A percentile compares a stretch with the other conserved stretches of the same genome.
These are phyloP conservation scores for Hirtodrosophila alboralis DNA, from an alignment of 2,888 invertebrate genomes.

Conservation along the genomic window DNA sequence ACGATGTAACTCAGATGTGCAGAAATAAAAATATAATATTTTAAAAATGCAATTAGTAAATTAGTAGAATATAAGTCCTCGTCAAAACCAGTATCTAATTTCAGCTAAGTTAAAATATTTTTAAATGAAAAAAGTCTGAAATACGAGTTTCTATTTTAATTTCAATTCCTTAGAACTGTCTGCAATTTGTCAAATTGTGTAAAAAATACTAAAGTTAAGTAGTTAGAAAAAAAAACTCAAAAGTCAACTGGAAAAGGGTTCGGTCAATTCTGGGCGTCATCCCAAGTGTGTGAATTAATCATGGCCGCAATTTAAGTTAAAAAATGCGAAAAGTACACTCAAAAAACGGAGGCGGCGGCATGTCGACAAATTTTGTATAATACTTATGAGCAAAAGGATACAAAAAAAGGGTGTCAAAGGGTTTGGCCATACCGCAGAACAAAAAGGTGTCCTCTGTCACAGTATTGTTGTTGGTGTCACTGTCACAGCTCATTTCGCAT, in stretches of 20 bases:
- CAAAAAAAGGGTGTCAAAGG: slow-evolving; percentile 51
- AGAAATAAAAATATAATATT: slow-evolving; percentile 4
- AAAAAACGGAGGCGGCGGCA: slow-evolving; percentile 64
- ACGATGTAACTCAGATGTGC: slow-evolving; percentile 63
- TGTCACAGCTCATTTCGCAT: slow-evolving; percentile 78
- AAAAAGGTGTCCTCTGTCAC: slow-evolving; percentile 23
- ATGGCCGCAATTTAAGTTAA: slow-evolving; percentile 74
- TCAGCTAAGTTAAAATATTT: slow-evolving; percentile 15
- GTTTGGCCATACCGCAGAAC: slow-evolving; percentile 38
- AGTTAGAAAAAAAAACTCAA: slow-evolving; percentile 12
- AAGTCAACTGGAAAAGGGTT: slow-evolving; percentile 22
- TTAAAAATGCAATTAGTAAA: slow-evolving; percentile 5
- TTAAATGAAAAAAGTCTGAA: neutral
- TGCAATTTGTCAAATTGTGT: slow-evolving; percentile 60
- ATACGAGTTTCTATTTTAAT: slow-evolving; percentile 12
- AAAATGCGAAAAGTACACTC: slow-evolving; percentile 75
- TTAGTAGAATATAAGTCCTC: too few species aligned
- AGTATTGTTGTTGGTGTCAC: slow-evolving; percentile 51
- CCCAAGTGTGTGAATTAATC: slow-evolving; percentile 62
- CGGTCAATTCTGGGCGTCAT: slow-evolving; percentile 27
- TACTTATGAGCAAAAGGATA: slow-evolving; percentile 24
- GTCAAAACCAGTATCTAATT: slow-evolving; percentile 18
- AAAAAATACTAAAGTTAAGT: slow-evolving; percentile 30
- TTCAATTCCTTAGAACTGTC: slow-evolving; percentile 12
- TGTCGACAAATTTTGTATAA: slow-evolving; percentile 66